Evolutionary conservation across 2,888 invertebrate genomes (phyloP).

Genomic region (Agriotes lineatus): DNA sequence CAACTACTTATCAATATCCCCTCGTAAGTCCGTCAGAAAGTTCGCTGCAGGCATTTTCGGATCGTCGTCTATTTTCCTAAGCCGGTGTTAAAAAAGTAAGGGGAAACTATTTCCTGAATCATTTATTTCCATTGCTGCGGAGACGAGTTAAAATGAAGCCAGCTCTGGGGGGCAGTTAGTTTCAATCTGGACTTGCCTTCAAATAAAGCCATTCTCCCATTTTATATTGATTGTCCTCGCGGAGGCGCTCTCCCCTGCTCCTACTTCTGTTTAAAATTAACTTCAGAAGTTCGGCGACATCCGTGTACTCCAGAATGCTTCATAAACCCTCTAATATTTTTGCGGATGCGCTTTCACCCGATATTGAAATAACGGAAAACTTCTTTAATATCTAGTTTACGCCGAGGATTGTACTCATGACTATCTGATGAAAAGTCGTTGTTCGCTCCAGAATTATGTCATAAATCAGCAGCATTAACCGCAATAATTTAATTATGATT

Average conservation of each 20-base stretch:
- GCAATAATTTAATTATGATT: too few relatives aligned
- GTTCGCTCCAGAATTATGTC: too few relatives aligned
- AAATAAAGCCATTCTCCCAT: constrained; percentile 55
- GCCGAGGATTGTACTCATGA: too few relatives aligned
- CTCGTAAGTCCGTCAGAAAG: too few relatives aligned
- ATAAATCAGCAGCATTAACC: too few relatives aligned
- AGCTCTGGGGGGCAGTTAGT: constrained; percentile 59
- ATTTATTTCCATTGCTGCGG: constrained; percentile 60
- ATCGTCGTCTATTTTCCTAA: constrained; percentile 22
- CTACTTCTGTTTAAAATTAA: constrained; percentile 35
- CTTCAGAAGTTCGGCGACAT: constrained; percentile 5
- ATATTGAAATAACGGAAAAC: too few relatives aligned
- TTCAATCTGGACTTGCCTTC: constrained; percentile 59
- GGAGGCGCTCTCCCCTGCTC: constrained; percentile 26
- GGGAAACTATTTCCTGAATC: constrained; percentile 52
- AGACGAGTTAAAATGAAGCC: constrained; percentile 55
- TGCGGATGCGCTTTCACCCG: background rate
- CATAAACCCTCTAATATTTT: background rate
- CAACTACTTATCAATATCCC: too few relatives aligned
- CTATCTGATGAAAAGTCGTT: too few relatives aligned
- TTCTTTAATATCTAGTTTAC: too few relatives aligned
- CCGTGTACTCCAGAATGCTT: background rate
- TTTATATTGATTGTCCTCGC: constrained; percentile 55
- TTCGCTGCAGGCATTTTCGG: too few relatives aligned
- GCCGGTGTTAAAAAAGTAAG: constrained; percentile 24